Percentiles rank a stretch among this genome's conserved stretches.
Conservation (phyloP, 1,140 invertebrate species). For the Aphidius ervi region DNA sequence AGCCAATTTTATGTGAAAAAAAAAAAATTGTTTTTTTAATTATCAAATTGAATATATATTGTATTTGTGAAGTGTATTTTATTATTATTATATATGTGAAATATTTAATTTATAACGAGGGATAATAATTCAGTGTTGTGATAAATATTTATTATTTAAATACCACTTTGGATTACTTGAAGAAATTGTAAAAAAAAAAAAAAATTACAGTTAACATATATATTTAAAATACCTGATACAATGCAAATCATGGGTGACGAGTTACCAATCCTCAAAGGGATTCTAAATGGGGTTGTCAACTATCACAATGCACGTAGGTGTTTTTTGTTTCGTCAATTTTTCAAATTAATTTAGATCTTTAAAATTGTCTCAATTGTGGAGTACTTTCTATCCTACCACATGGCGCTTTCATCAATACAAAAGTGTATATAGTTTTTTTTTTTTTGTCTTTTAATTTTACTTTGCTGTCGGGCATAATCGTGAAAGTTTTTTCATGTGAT, state of each 20-base stretch:
- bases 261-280: slow-evolving; percentile 81
- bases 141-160: not conserved
- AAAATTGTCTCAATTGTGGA: not conserved
- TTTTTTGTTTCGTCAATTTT: slow-evolving; percentile 15
- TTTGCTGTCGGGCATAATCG: too few relatives aligned
- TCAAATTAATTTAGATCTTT: slow-evolving; percentile 3
- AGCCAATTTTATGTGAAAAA: slow-evolving; percentile 22
- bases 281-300: slow-evolving; percentile 80
- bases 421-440: not conserved
- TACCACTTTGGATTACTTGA: not conserved
- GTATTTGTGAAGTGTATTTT: slow-evolving; percentile 13
- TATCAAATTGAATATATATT: slow-evolving; percentile 10
- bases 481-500: too few relatives aligned
- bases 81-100: slow-evolving; percentile 18
- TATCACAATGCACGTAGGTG: slow-evolving; percentile 88
- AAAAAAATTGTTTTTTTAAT: slow-evolving; percentile 2
- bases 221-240: not conserved
- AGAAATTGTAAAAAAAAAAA: slow-evolving; percentile 4
- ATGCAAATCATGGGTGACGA: slow-evolving; percentile 71
- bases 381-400: slow-evolving; percentile 47
- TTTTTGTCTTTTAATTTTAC: too few relatives aligned
- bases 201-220: not conserved
- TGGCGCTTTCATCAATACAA: slow-evolving; percentile 43
- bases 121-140: slow-evolving; percentile 6
- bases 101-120: not conserved